phyloP scores from a whole-genome alignment of 2,113 vertebrate genomes.

The Catharus bicknelli region DNA sequence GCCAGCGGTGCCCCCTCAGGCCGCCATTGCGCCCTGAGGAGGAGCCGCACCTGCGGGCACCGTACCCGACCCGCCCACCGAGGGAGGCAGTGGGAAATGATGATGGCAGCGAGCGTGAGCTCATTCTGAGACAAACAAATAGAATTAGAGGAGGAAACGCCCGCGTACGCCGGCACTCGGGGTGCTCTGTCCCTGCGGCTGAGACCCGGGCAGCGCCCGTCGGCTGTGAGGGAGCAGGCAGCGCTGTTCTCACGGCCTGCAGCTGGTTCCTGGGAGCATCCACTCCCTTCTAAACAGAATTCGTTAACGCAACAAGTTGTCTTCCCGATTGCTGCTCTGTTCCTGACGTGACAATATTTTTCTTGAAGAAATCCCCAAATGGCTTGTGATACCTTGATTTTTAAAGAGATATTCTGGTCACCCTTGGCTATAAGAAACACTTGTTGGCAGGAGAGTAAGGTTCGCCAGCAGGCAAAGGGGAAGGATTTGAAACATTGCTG shows the following conservation, averaged over 20 bases:
- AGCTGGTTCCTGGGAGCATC: neutral
- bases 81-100: accelerated
- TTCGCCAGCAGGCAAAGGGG: neutral
- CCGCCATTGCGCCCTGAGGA: neutral
- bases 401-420: neutral
- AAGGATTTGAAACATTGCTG: accelerated
- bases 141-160: too few species aligned
- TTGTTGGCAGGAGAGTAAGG: neutral
- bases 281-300: neutral
- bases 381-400: neutral
- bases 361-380: neutral
- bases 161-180: accelerated
- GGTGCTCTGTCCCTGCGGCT: accelerated
- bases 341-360: too few species aligned
- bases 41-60: too few species aligned
- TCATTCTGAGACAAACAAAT: accelerated
- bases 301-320: accelerated
- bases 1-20: neutral
- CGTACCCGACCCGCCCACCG: accelerated
- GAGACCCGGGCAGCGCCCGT: accelerated
- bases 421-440: accelerated
- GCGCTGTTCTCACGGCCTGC: too few species aligned
- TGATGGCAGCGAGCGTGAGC: accelerated
- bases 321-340: neutral
- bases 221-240: accelerated